Evolutionary conservation across 2,797 vertebrate species (phyloP).

Genomic region (Mus minutoides): DNA sequence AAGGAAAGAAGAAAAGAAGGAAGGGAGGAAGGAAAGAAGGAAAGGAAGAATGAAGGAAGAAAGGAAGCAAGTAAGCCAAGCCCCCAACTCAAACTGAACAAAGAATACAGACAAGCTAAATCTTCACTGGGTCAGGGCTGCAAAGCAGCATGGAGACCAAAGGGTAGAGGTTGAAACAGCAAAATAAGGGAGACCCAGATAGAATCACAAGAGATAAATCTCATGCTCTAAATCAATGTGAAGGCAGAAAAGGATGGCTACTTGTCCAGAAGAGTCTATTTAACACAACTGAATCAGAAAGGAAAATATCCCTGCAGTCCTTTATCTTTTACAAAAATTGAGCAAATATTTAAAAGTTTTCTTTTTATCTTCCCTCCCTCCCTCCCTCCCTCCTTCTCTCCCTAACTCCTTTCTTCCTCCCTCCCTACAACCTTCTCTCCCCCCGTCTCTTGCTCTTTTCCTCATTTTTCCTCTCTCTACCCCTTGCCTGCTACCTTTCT

Average conservation of each 20-base stretch:
- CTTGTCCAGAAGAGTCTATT: conserved; percentile 38
- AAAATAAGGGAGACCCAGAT: background rate
- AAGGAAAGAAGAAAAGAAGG: background rate
- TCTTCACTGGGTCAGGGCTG: background rate
- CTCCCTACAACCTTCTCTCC: background rate
- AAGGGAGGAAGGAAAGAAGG: background rate
- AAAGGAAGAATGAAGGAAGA: background rate
- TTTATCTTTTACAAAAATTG: background rate
- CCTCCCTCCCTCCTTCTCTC: background rate
- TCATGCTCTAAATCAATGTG: background rate
- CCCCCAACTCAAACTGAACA: background rate
- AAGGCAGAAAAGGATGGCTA: background rate
- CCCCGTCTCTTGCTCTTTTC: too few species aligned
- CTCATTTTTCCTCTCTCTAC: too few species aligned
- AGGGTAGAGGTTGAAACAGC: background rate
- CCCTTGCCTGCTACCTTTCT: background rate
- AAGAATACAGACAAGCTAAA: background rate
- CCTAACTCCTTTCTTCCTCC: too few species aligned
- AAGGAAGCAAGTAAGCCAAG: background rate
- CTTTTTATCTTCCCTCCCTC: too few species aligned
- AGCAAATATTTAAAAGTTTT: background rate
- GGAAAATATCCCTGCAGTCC: background rate
- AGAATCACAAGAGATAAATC: background rate
- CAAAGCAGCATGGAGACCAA: background rate
- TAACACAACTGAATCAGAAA: background rate